Base-by-base conservation (phyloP, 1,140 invertebrate species). In the Eupristina koningsbergeri region DNA sequence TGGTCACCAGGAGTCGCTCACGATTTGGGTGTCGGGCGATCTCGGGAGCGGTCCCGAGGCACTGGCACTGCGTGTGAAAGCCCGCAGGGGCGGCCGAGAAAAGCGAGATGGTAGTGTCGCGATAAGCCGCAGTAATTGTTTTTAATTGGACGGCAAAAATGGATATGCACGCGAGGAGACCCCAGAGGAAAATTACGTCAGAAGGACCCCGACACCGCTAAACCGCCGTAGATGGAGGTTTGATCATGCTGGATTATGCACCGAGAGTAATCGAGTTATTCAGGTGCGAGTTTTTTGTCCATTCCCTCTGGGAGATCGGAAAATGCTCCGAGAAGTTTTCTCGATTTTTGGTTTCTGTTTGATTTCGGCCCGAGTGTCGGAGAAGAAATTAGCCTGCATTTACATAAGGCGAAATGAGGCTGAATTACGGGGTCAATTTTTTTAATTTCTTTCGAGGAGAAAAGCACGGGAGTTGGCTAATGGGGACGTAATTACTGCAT, bases 71-170 rank as follows among this genome's bases (percentile, higher is more conserved):
- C 67, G 67, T 71, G 67, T 71, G 67, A 71, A 71, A 71, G 67
- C 67, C 36, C 67, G 19, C 36, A 36, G 67, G 67, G 67, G 45
- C 73, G 22, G 69, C 45, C 73, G n/a, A 67, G n/a, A 34, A 67
- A 17, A 67, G 63, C 29, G 31, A 36, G 63, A 31, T 31, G 31
- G 31, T n/a, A 45, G 39, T 31, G 73, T 3, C n/a, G 39, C 31
- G 78, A 67, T 71, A 69, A 61, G 22, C 64, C 63, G 15, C 41
- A 6, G 41, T 75, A 75, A 75, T 81, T 75, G 71, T 81, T 75
- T 81, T 75, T 81, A 80, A 80, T 80, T 80, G 77, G 73, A 50
- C 47, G 17, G 75, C 19, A 58, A 61, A 77, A 36, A 61, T 77
- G 47, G 75, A 77, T 6, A 8, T 61, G 75, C 73, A 47, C 36